A percentile compares a stretch with the other conserved stretches of the same genome.
Evolutionary conservation across 2,888 invertebrate species (phyloP).

Genomic region (Polyommatus icarus): DNA sequence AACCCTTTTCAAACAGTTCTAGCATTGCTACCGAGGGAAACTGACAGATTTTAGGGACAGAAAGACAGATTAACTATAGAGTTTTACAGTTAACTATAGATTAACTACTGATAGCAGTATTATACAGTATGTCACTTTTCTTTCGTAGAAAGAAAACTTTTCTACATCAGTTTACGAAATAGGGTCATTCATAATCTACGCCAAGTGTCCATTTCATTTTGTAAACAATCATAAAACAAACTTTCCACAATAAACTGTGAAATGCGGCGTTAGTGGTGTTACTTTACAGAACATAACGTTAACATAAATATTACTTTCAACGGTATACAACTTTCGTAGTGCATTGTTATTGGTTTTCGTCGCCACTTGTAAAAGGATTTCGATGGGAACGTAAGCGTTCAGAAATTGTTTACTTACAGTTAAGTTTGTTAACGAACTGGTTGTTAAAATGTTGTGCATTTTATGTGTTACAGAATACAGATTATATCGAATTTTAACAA

Average conservation of each 20-base stretch:
- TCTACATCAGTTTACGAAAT: not conserved
- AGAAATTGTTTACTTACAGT: not conserved
- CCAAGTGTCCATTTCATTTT: not conserved
- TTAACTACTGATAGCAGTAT: too few species aligned
- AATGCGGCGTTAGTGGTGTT: not conserved
- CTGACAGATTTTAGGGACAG: too few species aligned
- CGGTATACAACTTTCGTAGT: slow-evolving; percentile 3
- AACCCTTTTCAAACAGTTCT: too few species aligned
- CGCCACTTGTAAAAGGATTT: slow-evolving; percentile 12
- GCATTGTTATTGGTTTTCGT: slow-evolving; percentile 23
- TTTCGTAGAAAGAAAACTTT: too few species aligned
- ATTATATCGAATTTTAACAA: too few species aligned
- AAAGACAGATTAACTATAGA: too few species aligned
- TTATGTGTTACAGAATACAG: too few species aligned
- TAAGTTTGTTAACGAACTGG: not conserved
- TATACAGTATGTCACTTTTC: too few species aligned
- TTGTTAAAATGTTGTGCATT: not conserved
- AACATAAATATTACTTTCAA: slow-evolving; percentile 24
- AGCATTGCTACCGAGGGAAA: too few species aligned
- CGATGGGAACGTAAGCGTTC: not conserved
- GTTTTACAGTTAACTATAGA: too few species aligned
- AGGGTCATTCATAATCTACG: not conserved
- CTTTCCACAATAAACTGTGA: slow-evolving; percentile 6
- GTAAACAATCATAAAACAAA: slow-evolving; percentile 15
- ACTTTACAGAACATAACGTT: slow-evolving; percentile 12